Evolutionary conservation across 2,888 invertebrate genomes (phyloP).

Genomic region (Synanthedon tipuliformis): DNA sequence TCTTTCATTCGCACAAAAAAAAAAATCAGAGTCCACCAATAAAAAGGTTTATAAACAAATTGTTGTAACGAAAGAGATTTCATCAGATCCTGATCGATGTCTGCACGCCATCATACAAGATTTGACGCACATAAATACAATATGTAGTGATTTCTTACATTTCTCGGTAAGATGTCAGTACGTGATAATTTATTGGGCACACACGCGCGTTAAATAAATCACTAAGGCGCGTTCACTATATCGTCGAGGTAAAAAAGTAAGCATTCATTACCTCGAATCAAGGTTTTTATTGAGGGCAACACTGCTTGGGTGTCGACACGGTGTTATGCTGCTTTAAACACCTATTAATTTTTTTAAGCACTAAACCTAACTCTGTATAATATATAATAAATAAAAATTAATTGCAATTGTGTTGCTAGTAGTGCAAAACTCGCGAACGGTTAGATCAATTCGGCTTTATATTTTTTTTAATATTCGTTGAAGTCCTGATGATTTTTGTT

Average conservation of each 20-base stretch:
- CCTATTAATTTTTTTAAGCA: no score
- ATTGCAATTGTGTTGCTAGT: no score
- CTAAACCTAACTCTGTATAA: no score
- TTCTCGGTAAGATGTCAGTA: conserved; percentile 12
- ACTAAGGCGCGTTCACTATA: conserved; percentile 9
- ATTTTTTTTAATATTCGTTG: no score
- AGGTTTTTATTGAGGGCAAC: conserved; percentile 1
- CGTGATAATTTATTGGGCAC: conserved; percentile 13
- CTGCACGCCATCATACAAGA: conserved; percentile 3
- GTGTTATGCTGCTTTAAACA: not conserved
- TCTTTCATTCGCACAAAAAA: no score
- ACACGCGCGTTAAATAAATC: conserved; percentile 12
- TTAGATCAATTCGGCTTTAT: no score
- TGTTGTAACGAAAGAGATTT: conserved; percentile 5
- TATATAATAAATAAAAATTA: no score
- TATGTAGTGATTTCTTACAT: not conserved
- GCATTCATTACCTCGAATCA: conserved; percentile 7
- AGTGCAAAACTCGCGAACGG: no score
- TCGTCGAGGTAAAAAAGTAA: conserved; percentile 11
- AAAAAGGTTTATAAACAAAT: not conserved
- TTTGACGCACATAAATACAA: conserved; percentile 3
- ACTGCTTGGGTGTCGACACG: conserved; percentile 8
- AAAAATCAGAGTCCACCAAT: no score
- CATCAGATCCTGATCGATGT: conserved; percentile 8
- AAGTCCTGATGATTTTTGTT: no score